Conservation (phyloP, 1,140 invertebrate species). For the Dinothrombium tinctorium region DNA sequence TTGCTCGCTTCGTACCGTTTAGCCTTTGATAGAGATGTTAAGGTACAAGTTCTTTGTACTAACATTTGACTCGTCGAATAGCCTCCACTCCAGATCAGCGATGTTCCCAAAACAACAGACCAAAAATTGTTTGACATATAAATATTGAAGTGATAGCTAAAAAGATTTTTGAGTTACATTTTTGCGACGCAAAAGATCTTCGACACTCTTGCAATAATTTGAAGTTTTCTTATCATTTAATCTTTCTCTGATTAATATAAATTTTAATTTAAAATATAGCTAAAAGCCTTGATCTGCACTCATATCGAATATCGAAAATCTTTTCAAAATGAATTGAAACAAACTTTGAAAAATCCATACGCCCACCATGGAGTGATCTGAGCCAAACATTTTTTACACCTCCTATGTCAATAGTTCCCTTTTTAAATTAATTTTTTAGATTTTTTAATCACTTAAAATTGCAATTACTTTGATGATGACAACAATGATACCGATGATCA, state of each 20-base stretch:
- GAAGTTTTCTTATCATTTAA: not conserved
- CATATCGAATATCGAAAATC: not conserved
- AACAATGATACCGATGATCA: constrained; percentile 13
- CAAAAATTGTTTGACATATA: constrained; percentile 11
- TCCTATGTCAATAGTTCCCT: constrained; percentile 27
- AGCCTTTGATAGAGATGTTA: constrained; percentile 7
- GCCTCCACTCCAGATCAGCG: constrained; percentile 7
- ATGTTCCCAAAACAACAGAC: constrained; percentile 6
- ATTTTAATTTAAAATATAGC: not conserved
- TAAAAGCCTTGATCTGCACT: not conserved
- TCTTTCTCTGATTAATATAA: not conserved
- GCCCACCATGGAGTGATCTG: constrained; percentile 32
- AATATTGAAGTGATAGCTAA: constrained; percentile 6
- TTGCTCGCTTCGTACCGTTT: constrained; percentile 3
- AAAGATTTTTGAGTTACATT: not conserved
- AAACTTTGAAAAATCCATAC: constrained; percentile 42
- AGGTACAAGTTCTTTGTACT: constrained; percentile 11
- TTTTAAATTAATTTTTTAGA: not conserved
- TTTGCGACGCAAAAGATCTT: not conserved
- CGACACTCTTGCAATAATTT: not conserved
- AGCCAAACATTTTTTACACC: constrained; percentile 36
- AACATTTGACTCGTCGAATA: constrained; percentile 12
- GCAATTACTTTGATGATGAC: constrained; percentile 34
- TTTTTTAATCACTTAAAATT: constrained; percentile 19
- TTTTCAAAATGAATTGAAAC: constrained; percentile 13